Evolutionary conservation across 2,797 vertebrate genomes (phyloP), one percentile per base, ranked within the genome.

Genomic region (Erethizon dorsatum): DNA sequence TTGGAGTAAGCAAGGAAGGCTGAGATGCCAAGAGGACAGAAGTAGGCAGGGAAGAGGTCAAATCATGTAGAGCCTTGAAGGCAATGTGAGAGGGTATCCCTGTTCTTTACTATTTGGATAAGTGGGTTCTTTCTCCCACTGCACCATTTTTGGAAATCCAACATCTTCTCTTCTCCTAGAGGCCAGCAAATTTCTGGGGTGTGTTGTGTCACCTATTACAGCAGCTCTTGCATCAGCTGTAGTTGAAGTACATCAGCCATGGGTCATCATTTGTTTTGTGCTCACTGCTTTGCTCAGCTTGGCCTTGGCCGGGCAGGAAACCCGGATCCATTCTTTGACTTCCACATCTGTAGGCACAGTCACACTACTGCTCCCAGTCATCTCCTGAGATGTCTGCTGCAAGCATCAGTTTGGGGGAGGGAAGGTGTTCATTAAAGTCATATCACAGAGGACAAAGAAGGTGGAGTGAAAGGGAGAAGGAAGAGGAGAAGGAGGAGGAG

Each of bases 1-100:
- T 10, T 2, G 26, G 59, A 11, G n/a, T 18, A 3, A 14, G 15
- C 4, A 3, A 52, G 3, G 31, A 61, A 8, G 3, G 7, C 24
- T 69, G 31, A 24, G 26, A 6, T 0, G 33, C 22, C 54, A 41
- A 22, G 24, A 59, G 31, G 33, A 15, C 10, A 59, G 31, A 79
- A 45, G 9, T 45, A 47, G 26, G 11, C 45, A 63, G 45, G 5
- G 20, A 41, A 80, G 12, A 4, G 24, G 31, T 28, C 37, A 57
- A n/a, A 24, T 50, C 37, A 28, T 47, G 10, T 5, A 20, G 15
- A 15, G 10, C 31, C 14, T 14, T 57, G 41, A 69, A 61, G 12
- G 17, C 50, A 18, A 41, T 13, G 3, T 18, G 24, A 33, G 1
- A 33, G 33, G 5, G 7, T 1, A 13, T 45, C 12, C 12, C 4